Base-by-base conservation (phyloP, 2,888 invertebrate genomes). In the Allygus modestus region DNA sequence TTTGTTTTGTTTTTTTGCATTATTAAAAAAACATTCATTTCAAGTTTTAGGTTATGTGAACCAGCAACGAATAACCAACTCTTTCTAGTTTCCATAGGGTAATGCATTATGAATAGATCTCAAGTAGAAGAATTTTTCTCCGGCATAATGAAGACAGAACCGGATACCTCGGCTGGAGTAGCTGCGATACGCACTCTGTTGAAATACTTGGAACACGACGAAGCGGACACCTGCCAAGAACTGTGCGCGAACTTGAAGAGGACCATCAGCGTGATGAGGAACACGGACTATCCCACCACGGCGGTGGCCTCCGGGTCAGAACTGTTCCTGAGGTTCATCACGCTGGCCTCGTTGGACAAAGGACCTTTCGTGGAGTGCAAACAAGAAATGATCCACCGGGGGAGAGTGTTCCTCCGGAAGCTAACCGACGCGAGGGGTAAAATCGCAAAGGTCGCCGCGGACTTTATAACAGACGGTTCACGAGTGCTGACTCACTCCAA, bases 301-400 rank as follows among this genome's bases (percentile, higher is more conserved):
- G 96, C 97, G 7, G 96, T 98, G 85, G 95, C 95, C 12, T 98
- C 98, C 0, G 98, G 97, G 0, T 97, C 97, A 90, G 97, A 98
- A 91, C 93, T 99, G 0, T 98, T 98, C 89, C 94, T 97, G 88
- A 93, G 98, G 82, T 98, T 97, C 89, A 98, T 98, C 86, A 98
- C 98, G 0, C 92, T 98, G 73, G 96, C 97, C 0, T 94, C 94
- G 88, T 92, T 98, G 86, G 98, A 98, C 69, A 31, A 28, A n/a
- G 15, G 1, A 96, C 94, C 96, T 73, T 96, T 97, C 92, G 95
- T 95, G 89, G 96, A 97, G 89, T 97, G 97, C 89, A 96, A 97
- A 89, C 92, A 94, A 89, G 95, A 96, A 86, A 96, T 97, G 96
- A 91, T 97, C 84, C 92, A 95, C 88, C 92, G 97, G 86, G 97